Evolutionary conservation across 2,888 invertebrate species (phyloP).

Genomic region (Rhagonycha lutea): DNA sequence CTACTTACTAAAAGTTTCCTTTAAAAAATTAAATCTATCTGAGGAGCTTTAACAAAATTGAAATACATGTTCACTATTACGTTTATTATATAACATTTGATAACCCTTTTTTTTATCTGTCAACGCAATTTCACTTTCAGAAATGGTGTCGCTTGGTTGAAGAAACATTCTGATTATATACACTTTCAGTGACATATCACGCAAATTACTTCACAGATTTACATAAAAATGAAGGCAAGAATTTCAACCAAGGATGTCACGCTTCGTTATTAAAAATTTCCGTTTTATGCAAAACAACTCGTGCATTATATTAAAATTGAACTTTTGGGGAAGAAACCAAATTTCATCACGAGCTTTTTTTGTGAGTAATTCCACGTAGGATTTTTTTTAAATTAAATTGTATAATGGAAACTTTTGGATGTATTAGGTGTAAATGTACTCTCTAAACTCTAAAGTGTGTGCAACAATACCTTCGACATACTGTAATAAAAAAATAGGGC

Average conservation of each 20-base stretch:
- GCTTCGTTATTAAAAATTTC: background rate
- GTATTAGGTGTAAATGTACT: too few relatives aligned
- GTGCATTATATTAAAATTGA: background rate
- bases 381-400: too few relatives aligned
- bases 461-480: too few relatives aligned
- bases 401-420: too few relatives aligned
- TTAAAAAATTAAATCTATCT: background rate
- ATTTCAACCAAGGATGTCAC: background rate
- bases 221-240: background rate
- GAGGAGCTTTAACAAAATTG: too few relatives aligned
- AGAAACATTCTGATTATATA: background rate
- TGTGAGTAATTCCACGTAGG: background rate
- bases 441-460: too few relatives aligned
- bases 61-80: too few relatives aligned
- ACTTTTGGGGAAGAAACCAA: background rate
- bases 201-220: background rate
- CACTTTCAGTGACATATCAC: background rate
- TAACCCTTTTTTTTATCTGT: background rate
- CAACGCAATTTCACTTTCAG: background rate
- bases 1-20: background rate
- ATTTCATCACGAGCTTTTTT: background rate
- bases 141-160: background rate
- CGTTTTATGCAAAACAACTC: background rate
- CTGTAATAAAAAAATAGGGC: too few relatives aligned
- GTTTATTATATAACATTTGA: background rate